Conservation (phyloP, 1,140 invertebrate species). For the Drosophila neocordata region DNA sequence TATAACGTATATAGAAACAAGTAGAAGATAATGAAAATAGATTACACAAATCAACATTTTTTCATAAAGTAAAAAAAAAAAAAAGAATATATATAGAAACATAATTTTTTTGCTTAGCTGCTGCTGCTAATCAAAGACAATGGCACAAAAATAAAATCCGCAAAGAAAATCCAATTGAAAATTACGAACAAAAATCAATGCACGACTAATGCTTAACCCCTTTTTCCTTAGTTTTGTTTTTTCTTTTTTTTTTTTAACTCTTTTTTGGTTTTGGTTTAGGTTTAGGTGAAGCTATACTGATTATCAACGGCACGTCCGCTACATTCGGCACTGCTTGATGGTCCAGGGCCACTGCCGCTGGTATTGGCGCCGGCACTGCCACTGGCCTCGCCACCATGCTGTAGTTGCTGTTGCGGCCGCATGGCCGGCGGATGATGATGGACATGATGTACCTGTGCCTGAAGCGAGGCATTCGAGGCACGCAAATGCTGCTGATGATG, state of each 20-base stretch:
- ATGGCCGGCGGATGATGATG: constrained; percentile 5
- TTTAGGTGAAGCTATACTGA: constrained; percentile 87
- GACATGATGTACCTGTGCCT: constrained; percentile 58
- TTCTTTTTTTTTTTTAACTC: not conserved
- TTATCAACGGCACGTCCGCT: constrained; percentile 86
- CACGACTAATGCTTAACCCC: constrained; percentile 18
- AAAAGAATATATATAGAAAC: constrained; percentile 25
- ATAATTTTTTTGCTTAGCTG: constrained; percentile 26
- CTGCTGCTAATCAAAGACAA: constrained; percentile 49
- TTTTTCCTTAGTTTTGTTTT: constrained; percentile 1
- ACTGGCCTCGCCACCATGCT: constrained; percentile 35
- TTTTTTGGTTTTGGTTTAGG: constrained; percentile 3
- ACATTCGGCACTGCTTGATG: constrained; percentile 44
- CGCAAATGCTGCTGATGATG: constrained; percentile 59
- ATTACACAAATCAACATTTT: constrained; percentile 30
- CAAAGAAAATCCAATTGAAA: constrained; percentile 42
- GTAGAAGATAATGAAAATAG: constrained; percentile 29
- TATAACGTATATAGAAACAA: constrained; percentile 67
- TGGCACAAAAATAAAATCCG: constrained; percentile 75
- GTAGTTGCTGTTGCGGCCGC: constrained; percentile 14
- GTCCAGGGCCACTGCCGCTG: constrained; percentile 28
- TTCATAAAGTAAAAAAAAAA: not conserved
- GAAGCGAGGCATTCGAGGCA: constrained; percentile 73
- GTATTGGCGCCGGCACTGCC: constrained; percentile 30
- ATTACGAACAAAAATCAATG: constrained; percentile 24